A percentile compares a stretch with the other conserved stretches of the same genome.
These are phyloP conservation scores for Mesoclemmys tuberculata DNA, from an alignment of 2,113 vertebrate genomes.

Conservation along the genomic window DNA sequence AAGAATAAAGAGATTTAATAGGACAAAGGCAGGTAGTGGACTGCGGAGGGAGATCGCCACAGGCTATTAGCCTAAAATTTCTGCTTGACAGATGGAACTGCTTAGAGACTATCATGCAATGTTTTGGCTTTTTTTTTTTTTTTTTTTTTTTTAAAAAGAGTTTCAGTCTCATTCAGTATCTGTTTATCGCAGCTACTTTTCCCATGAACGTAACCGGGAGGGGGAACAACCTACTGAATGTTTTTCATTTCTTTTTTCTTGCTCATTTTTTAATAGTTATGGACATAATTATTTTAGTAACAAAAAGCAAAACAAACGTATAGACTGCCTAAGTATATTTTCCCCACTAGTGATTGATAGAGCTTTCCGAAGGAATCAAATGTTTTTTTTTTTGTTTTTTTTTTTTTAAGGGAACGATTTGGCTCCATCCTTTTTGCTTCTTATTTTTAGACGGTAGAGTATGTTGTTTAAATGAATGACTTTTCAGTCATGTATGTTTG, in stretches of 20 bases:
- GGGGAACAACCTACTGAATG: background rate
- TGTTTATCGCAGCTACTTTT: slow-evolving; percentile 85
- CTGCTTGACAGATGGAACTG: slow-evolving; percentile 97
- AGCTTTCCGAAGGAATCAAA: slow-evolving; percentile 31
- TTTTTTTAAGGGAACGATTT: background rate
- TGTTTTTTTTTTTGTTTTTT: background rate
- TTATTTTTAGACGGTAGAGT: slow-evolving; percentile 53
- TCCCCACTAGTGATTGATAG: background rate
- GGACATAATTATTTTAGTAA: slow-evolving; percentile 38
- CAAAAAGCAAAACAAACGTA: slow-evolving; percentile 41
- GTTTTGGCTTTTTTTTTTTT: slow-evolving; percentile 86
- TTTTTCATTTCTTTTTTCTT: background rate
- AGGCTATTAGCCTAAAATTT: slow-evolving; percentile 96
- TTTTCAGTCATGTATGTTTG: slow-evolving; percentile 1
- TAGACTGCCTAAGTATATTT: slow-evolving; percentile 31
- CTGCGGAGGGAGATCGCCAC: slow-evolving; percentile 88
- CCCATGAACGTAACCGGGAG: slow-evolving; percentile 74
- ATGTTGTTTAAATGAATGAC: slow-evolving; percentile 39
- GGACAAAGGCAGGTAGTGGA: slow-evolving; percentile 95
- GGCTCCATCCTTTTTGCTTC: background rate
- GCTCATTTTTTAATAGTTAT: slow-evolving; percentile 35
- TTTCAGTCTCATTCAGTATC: slow-evolving; percentile 85
- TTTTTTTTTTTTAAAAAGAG: slow-evolving; percentile 25
- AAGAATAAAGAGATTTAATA: slow-evolving; percentile 93
- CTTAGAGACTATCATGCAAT: slow-evolving; percentile 97